Percentiles rank a stretch among this genome's conserved stretches.
These are phyloP conservation scores for Pelagia noctiluca DNA, from an alignment of 30 jellyfish, hydroid and myxozoan genomes.

Conservation along the genomic window DNA sequence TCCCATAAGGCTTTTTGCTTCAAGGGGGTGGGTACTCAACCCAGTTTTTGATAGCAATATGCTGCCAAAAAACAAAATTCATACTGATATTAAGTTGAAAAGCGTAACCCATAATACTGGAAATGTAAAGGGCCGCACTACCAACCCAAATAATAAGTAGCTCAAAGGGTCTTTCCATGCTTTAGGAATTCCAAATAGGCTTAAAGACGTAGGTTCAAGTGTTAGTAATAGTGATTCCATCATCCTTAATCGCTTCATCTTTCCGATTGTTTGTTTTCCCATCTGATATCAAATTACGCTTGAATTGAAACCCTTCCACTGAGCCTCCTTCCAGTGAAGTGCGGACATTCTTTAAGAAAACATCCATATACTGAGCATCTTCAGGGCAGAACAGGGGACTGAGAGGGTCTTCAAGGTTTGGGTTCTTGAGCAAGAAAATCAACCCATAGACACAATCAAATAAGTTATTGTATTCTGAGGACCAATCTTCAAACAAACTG, in stretches of 20 bases:
- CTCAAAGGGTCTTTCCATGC: too few relatives aligned
- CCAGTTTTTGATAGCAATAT: too few relatives aligned
- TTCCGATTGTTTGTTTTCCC: neutral
- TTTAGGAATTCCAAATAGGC: too few relatives aligned
- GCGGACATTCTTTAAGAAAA: constrained; percentile 73
- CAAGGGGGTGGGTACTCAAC: too few relatives aligned
- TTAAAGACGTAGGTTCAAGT: too few relatives aligned
- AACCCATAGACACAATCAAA: constrained; percentile 83
- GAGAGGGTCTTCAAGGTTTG: constrained; percentile 92
- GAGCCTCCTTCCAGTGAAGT: constrained; percentile 81
- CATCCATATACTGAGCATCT: constrained; percentile 71
- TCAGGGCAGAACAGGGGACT: constrained; percentile 95
- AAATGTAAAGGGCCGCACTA: too few relatives aligned
- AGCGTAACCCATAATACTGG: too few relatives aligned
- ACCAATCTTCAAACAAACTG: constrained; percentile 92
- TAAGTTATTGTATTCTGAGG: constrained; percentile 57
- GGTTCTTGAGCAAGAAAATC: constrained; percentile 78
- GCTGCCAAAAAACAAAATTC: too few relatives aligned
- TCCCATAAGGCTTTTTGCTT: too few relatives aligned
- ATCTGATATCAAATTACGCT: constrained; percentile 22
- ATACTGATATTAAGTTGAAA: too few relatives aligned
- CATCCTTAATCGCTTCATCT: neutral
- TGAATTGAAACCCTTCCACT: constrained; percentile 78
- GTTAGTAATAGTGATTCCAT: too few relatives aligned
- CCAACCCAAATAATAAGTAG: too few relatives aligned